Evolutionary conservation across 2,797 vertebrate species (phyloP), one percentile per base, ranked within the genome.

Genomic region (Pelodytes ibericus): DNA sequence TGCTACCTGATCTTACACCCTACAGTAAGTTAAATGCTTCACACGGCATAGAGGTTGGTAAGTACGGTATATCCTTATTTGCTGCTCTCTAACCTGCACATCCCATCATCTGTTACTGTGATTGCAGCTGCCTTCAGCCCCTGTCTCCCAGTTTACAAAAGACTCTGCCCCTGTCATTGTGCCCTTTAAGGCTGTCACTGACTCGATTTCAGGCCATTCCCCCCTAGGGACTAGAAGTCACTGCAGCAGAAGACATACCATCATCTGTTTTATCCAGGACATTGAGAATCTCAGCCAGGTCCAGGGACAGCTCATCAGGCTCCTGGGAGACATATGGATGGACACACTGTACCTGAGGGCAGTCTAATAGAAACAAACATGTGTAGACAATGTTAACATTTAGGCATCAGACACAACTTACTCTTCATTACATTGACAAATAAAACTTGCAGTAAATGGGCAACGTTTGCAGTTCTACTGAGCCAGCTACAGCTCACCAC

Each of bases 281-380:
- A 84, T 95, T 96, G 72, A 99, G 89, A 70, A 98, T 85, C 8
- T 99, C 97, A 0, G 96, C 97, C 89, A 98, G 93, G 80, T 99
- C 97, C 59, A 98, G 87, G 2, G 96, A 95, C 72, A 99, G 89
- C 82, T 99, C 97, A 3, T 99, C 97, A 0, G 95, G 94, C 82
- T 98, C 94, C 88, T 98, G 97, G 78, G 95, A 94, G 26, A 95
- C 89, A 0, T 98, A 98, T 0, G 96, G 96, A 86, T 97, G 96
- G 70, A 99, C 95, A 0, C 97, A 99, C 84, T 99, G 97, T 68
- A 98, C 96, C 91, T 99, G 97, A 0, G 95, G 94, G 80, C 94
- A 96, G 83, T 98, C 97, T 99, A 88, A 53, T 30, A 36, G 61
- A n/a, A n/a, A n/a, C n/a, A n/a, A n/a, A n/a, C n/a, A n/a, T n/a